These are phyloP conservation scores for Porites divaricata DNA, from an alignment of 92 coral and sea anemone genomes.

Conservation along the genomic window DNA sequence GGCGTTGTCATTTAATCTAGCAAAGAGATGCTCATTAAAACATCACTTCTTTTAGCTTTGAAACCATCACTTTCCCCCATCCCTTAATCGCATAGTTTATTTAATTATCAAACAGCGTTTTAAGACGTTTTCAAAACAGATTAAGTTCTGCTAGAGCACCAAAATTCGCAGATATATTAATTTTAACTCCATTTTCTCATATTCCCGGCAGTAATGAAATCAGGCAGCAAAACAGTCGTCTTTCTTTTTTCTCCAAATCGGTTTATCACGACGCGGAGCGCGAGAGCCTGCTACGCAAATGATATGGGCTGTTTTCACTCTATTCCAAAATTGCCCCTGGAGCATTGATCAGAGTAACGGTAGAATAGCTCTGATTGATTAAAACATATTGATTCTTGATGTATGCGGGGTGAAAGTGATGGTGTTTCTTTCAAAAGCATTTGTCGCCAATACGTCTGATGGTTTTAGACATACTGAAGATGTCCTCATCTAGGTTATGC, in stretches of 20 bases:
- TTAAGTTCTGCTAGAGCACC: neutral
- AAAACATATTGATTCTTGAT: slow-evolving; percentile 3
- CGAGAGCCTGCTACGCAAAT: too few relatives aligned
- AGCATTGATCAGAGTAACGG: neutral
- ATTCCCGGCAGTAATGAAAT: neutral
- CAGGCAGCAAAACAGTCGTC: too few relatives aligned
- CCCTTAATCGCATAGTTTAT: neutral
- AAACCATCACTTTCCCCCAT: neutral
- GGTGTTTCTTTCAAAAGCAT: neutral
- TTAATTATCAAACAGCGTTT: neutral
- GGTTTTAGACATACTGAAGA: neutral
- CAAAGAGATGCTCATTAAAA: slow-evolving; percentile 12
- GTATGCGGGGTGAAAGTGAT: neutral
- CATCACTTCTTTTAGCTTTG: slow-evolving; percentile 4
- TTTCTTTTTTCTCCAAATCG: too few relatives aligned
- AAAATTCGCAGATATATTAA: slow-evolving; percentile 8
- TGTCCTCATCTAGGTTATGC: too few relatives aligned
- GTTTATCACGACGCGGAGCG: too few relatives aligned
- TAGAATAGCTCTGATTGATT: slow-evolving; percentile 3
- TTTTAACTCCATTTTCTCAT: slow-evolving; percentile 17
- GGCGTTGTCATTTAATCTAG: neutral
- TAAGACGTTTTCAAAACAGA: neutral
- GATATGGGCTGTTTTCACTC: neutral
- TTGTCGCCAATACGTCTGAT: slow-evolving; percentile 26
- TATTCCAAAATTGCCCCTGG: too few relatives aligned